Base-by-base conservation (phyloP, 2,888 invertebrate genomes). In the Eretmocerus hayati region DNA sequence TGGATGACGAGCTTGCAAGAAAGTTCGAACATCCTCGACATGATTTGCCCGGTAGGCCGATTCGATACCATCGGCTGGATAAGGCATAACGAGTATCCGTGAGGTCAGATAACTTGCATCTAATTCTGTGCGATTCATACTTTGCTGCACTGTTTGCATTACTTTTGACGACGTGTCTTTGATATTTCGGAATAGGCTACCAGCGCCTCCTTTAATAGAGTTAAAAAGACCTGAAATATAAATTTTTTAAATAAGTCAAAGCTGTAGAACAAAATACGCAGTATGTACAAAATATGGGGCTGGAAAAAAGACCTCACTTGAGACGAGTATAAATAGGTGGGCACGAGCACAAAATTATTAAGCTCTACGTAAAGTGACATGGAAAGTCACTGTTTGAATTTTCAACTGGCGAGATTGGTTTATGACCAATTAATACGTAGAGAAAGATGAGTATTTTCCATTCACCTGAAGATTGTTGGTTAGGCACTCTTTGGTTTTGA, bases 111-210 rank as follows among this genome's bases (percentile, higher is more conserved):
- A 93, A 65, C 86, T 90, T 46, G 94, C 85, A 68, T 96, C 95
- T 64, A 95, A 74, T 72, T 94, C 94, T 42, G 84, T 84, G 59
- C 89, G 79, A 26, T 86, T 87, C 72, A 92, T 91, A 38, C 86
- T 84, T 81, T 91, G 90, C 70, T 92, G 92, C 56, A 96, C 90
- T 31, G 93, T 90, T 69, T 95, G 92, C 85, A 96, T 94, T 35
- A 97, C 93, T 77, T 94, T 95, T 31, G 86, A 87, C 18, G 95
- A 93, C 0, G 94, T 95, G 65, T 96, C 96, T 71, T 93, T 94
- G 22, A 97, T 75, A 66, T 94, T 95, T 65, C 92, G 93, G 52
- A 96, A 77, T 23, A 60, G 49, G 64, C 85, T 92, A 2, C 94
- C 92, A 19, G 95, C 94, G 42, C 94, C 93, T 20, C 94, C 94